Percentiles rank a stretch among this genome's conserved stretches.
Conservation (phyloP, 1,140 invertebrate species). For the Heterodera carotae region DNA sequence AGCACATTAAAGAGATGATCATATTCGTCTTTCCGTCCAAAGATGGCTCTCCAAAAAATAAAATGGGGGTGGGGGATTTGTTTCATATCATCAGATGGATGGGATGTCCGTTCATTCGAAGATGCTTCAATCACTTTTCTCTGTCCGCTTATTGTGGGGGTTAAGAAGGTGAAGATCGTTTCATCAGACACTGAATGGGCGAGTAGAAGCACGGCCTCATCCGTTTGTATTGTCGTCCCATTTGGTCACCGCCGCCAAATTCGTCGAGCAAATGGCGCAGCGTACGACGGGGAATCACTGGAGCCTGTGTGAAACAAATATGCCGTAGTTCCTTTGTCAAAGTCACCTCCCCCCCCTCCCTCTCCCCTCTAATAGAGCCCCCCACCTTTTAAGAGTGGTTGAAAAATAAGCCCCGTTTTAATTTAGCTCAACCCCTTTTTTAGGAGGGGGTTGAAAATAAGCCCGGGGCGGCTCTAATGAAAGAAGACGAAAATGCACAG, state of each 20-base stretch:
- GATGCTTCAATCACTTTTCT: not conserved
- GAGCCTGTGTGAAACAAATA: too few species aligned
- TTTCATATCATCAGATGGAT: too few species aligned
- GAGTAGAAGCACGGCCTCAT: slow-evolving; percentile 39
- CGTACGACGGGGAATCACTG: slow-evolving; percentile 20
- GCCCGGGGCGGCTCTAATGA: too few species aligned
- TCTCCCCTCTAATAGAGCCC: not conserved
- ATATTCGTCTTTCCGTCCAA: not conserved
- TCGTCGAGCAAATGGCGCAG: slow-evolving; percentile 29
- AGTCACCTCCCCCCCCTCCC: not conserved
- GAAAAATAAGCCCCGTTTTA: too few species aligned
- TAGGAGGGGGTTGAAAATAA: too few species aligned
- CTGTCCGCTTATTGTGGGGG: not conserved
- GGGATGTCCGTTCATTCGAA: too few species aligned
- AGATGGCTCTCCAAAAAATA: too few species aligned
- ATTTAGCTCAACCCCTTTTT: too few species aligned
- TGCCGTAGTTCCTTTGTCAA: not conserved
- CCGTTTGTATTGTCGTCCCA: slow-evolving; percentile 29
- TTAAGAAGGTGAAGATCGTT: slow-evolving; percentile 18
- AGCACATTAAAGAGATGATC: not conserved
- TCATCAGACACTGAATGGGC: slow-evolving; percentile 39
- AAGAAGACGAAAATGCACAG: too few species aligned
- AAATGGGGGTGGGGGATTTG: too few species aligned
- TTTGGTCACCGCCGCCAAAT: slow-evolving; percentile 18
- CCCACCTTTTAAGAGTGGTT: too few species aligned